phyloP scores from a whole-genome alignment of 2,113 vertebrate species.

The Eonycteris spelaea region DNA sequence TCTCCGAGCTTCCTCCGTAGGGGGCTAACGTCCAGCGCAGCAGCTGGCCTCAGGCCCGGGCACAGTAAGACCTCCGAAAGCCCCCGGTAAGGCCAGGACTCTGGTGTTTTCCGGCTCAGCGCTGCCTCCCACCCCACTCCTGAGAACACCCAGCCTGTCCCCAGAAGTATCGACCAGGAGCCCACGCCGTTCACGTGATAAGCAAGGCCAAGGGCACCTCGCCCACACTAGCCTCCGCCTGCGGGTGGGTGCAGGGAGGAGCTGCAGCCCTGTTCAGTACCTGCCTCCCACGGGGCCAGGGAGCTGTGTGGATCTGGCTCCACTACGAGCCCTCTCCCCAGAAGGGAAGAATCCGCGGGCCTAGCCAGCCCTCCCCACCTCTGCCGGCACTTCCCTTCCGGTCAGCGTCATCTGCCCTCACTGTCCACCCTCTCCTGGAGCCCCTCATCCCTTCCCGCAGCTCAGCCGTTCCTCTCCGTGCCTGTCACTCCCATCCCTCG shows the following conservation, averaged over 20 bases:
- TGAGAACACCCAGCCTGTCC: not conserved
- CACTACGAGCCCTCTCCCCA: not conserved
- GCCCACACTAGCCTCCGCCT: not conserved
- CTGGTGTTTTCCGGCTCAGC: not conserved
- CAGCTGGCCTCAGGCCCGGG: not conserved
- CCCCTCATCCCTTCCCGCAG: accelerated
- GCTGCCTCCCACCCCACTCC: not conserved
- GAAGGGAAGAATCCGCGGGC: not conserved
- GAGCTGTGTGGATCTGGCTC: not conserved
- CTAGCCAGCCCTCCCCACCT: not conserved
- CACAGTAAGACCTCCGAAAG: not conserved
- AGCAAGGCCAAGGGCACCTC: not conserved
- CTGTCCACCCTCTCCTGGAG: not conserved
- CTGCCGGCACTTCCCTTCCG: not conserved
- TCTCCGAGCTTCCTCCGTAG: not conserved
- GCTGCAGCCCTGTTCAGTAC: accelerated
- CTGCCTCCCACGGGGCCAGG: not conserved
- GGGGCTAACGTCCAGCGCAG: not conserved
- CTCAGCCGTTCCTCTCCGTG: not conserved
- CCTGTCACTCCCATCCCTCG: not conserved
- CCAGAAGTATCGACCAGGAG: not conserved
- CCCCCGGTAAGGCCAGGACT: not conserved
- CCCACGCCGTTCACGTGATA: not conserved
- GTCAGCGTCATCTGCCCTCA: accelerated
- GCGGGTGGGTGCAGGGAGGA: not conserved